These are phyloP conservation scores for Cossypha niveicapilla DNA, from an alignment of 2,797 vertebrate genomes.

Conservation along the genomic window DNA sequence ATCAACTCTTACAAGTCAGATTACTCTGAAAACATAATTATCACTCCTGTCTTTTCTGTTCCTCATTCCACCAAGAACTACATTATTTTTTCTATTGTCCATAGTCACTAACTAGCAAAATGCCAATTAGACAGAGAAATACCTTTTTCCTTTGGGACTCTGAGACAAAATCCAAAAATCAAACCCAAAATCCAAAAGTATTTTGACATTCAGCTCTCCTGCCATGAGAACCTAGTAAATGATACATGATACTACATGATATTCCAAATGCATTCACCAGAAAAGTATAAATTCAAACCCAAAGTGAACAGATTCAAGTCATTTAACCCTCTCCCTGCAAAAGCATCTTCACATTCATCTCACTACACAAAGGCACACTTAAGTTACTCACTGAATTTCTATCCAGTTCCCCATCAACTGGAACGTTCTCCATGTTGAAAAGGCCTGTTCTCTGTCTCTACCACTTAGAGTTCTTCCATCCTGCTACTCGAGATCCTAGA, in stretches of 20 bases:
- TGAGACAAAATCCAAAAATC: neutral
- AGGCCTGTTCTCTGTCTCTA: neutral
- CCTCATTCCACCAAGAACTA: neutral
- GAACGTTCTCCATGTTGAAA: slow-evolving; percentile 67
- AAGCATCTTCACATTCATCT: neutral
- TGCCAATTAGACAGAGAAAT: neutral
- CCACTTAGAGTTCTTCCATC: slow-evolving; percentile 59
- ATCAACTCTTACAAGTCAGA: neutral
- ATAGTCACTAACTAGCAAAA: neutral
- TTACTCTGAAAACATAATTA: neutral
- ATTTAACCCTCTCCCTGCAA: neutral
- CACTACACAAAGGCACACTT: neutral
- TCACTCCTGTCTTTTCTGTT: neutral
- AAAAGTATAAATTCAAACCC: neutral
- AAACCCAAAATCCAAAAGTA: neutral
- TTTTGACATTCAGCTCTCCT: neutral
- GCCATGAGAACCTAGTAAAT: neutral
- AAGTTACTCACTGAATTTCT: slow-evolving; percentile 70
- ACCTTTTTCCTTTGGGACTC: neutral
- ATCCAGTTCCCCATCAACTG: slow-evolving; percentile 69
- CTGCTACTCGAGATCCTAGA: slow-evolving; percentile 22
- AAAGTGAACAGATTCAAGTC: neutral
- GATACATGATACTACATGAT: neutral
- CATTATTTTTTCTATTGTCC: neutral
- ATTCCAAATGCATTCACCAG: neutral